Base-by-base conservation (phyloP, 2,888 invertebrate genomes). In the Rhingia rostrata region DNA sequence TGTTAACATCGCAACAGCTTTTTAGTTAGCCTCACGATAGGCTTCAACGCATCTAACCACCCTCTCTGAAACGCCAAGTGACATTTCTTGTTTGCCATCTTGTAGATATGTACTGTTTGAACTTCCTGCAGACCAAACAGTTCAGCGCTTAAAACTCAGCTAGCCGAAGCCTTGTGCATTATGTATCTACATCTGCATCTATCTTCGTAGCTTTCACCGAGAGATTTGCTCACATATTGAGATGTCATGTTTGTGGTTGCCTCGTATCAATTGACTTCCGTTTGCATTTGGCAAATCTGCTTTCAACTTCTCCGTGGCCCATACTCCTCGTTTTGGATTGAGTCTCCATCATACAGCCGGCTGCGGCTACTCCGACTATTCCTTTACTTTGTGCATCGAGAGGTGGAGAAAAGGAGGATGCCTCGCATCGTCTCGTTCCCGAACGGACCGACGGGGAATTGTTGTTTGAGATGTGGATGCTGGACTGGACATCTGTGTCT, bases 241-340 rank as follows among this genome's bases (percentile, higher is more conserved):
- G 72, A 82, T 82, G 82, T 82, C 82, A 78, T 82, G 78, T 66
- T 82, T 78, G 78, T 35, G 77, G 82, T 66, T 78, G 77, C 64
- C 64, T 78, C 64, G 39, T 72, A 82, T 82, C 77, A 82, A 77
- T 77, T 77, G 82, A 82, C 77, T 82, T 82, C 72, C 78, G 78
- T 78, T 82, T 82, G 78, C 61, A 82, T 82, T 82, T 82, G 70
- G 78, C 78, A 82, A 82, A 78, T 64, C 72, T 64, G 78, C 61
- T 72, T 75, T 69, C 75, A 49, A 32, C 49, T 63, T 35, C 67
- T 75, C 35, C 56, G 45, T 49, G 22, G 32, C 35, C 32, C 54
- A 22, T 33, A 37, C 30, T 14, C 9, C 53, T 39, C 35, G 35
- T 4, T n/a, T n/a, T 30, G 37, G 10, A 22, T 35, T 33, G 14